Base-by-base conservation (phyloP, 1,140 invertebrate genomes). In the Rhagoletis zephyria region DNA sequence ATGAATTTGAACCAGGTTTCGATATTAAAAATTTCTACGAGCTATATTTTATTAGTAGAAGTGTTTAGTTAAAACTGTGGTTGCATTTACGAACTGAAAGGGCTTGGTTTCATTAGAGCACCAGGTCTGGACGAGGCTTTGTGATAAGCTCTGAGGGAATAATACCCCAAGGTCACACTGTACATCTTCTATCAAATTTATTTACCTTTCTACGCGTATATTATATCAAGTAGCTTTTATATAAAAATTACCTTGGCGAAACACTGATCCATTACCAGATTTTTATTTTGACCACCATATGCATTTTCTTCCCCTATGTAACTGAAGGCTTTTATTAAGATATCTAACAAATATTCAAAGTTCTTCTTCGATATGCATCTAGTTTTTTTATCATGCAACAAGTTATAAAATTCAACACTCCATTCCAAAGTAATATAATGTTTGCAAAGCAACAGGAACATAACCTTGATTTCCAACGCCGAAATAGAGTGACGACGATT, bases 361-460 rank as follows among this genome's bases (percentile, higher is more conserved):
- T 89, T 89, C 48, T 89, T 90, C 42, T 90, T 89, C 2, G 92
- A 90, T 6, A 93, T 90, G 65, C 90, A 90, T 65, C 90, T 90
- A 0, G 89, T 89, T 61, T 89, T 89, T 45, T 85, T 30, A 87
- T 93, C 91, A 0, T 87, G 89, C 12, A 92, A 64, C 63, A 93
- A 87, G 4, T 64, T 86, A 85, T 89, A 93, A 86, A 92, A 92
- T 48, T 92, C 91, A 0, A 59, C 51, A 6, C 91, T 88, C 65
- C 92, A 87, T 42, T 89, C 89, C 16, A 92, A 89, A 59, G 89
- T 91, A 87, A 89, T 89, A 30, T 91, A 90, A 0, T 93, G 86
- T 81, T 93, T 91, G 88, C 92, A 93, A 45, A 93, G 88, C 59
- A 93, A 45, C 14, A 93, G 65, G 19, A 93, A 91, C 1, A 91